phyloP scores from a whole-genome alignment of 2,888 invertebrate genomes.

The Metallyticus violacea region DNA sequence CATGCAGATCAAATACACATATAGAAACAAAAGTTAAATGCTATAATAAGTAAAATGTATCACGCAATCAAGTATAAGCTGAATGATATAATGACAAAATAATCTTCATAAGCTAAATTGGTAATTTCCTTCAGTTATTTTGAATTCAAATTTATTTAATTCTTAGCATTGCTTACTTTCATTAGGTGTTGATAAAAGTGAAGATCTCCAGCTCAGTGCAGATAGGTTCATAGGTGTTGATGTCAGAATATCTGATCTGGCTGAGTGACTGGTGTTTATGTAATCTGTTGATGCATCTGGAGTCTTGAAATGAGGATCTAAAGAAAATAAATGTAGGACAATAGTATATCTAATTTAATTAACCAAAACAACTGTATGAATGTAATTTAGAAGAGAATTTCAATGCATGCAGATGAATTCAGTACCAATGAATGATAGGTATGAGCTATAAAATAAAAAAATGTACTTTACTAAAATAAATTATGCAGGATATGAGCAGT shows the following conservation, averaged over 20 bases:
- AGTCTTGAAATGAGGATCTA: conserved; percentile 38
- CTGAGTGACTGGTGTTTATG: neutral
- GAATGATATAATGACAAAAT: too few species aligned
- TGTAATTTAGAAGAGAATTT: neutral
- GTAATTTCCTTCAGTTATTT: conserved; percentile 37
- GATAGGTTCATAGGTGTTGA: conserved; percentile 45
- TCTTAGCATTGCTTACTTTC: neutral
- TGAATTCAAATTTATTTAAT: too few species aligned
- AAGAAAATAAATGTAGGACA: conserved; percentile 30
- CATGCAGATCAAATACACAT: too few species aligned
- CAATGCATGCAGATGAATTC: too few species aligned
- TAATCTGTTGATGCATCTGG: neutral
- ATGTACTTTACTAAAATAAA: too few species aligned
- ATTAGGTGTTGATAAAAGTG: conserved; percentile 11
- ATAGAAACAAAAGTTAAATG: too few species aligned
- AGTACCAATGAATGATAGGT: too few species aligned
- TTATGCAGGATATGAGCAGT: too few species aligned
- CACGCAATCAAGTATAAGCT: too few species aligned
- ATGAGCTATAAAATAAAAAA: too few species aligned
- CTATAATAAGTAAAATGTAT: too few species aligned
- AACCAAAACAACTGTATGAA: neutral
- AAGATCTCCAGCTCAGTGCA: conserved; percentile 45
- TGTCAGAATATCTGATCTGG: conserved; percentile 9
- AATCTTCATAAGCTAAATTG: neutral
- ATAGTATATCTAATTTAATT: conserved; percentile 18